Base-by-base conservation (phyloP, 2,888 invertebrate species). In the Parapristionchus giblindavisi region DNA sequence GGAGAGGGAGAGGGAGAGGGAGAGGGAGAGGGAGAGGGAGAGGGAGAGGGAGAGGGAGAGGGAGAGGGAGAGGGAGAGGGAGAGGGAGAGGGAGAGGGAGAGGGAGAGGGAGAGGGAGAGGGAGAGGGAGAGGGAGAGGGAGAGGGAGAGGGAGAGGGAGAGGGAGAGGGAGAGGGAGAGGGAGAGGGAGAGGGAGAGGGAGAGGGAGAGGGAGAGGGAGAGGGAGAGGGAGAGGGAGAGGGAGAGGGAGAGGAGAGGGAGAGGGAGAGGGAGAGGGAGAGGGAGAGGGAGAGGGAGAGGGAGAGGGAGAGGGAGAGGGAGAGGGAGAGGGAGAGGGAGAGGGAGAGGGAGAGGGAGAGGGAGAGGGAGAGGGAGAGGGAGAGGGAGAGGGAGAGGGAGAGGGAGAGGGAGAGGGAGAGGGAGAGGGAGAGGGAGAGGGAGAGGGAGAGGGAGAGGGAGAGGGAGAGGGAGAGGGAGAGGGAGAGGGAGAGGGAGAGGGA, bases 51-150 rank as follows among this genome's bases (percentile, higher is more conserved):
- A 51, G n/a, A 14, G 51, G n/a, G n/a, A n/a, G 17, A 51, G 51
- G n/a, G 51, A n/a, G 14, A 14, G 14, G 51, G 14, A 17, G 51
- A 14, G 51, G 51, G 17, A n/a, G n/a, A 83, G 83, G 48, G 65
- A 83, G 4, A 72, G 75, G 38, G 77, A 83, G 17, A 60, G 77
- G 43, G 82, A 82, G 68, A 79, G 77, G 54, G 82, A 82, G 56
- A 60, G 74, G 38, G 79, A 89, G 88, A 89, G 89, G 65, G 88
- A 89, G 40, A 87, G 88, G 71, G 90, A 0, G 96, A 96, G 89
- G 96, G 96, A 4, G 90, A 92, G 79, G 84, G 91, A n/a, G 91
- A 68, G 36, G 52, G 40, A 75, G 32, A 24, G 36, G 36, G 75
- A 80, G 75, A 58, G 56, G n/a, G n/a, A 43, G 66, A 5, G 56